Evolutionary conservation across 2,113 vertebrate species (phyloP).

Genomic region (Ursus arctos): DNA sequence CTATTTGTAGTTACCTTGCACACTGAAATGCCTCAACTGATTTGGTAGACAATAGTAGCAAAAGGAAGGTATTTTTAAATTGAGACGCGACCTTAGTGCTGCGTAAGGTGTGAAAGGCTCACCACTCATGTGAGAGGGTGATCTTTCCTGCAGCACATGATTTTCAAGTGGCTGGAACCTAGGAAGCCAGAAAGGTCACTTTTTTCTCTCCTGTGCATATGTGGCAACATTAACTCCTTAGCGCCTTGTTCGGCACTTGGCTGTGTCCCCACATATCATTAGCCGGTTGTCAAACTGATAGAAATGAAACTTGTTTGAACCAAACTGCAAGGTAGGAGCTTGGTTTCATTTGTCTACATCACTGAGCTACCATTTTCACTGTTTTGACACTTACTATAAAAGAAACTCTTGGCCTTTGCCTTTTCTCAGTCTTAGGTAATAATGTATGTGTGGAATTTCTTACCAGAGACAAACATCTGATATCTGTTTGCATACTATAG

Average conservation of each 20-base stretch:
- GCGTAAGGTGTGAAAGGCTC: background rate
- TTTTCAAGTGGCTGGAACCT: background rate
- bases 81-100: background rate
- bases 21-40: background rate
- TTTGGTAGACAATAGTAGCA: background rate
- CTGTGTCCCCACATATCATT: background rate
- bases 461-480: conserved; percentile 72
- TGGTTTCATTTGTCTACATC: accelerated
- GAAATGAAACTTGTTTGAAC: background rate
- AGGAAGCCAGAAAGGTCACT: background rate
- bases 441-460: conserved; percentile 69
- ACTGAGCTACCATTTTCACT: background rate
- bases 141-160: background rate
- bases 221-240: background rate
- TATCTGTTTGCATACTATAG: conserved; percentile 78
- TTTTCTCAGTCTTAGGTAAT: conserved; percentile 58
- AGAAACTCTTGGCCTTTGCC: conserved; percentile 35
- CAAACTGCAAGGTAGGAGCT: background rate
- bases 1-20: background rate
- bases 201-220: background rate
- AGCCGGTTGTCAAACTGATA: background rate
- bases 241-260: background rate
- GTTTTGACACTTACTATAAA: background rate
- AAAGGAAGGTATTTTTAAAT: background rate
- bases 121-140: background rate